phyloP scores from a whole-genome alignment of 2,888 invertebrate species.

The Drosophila monieri region DNA sequence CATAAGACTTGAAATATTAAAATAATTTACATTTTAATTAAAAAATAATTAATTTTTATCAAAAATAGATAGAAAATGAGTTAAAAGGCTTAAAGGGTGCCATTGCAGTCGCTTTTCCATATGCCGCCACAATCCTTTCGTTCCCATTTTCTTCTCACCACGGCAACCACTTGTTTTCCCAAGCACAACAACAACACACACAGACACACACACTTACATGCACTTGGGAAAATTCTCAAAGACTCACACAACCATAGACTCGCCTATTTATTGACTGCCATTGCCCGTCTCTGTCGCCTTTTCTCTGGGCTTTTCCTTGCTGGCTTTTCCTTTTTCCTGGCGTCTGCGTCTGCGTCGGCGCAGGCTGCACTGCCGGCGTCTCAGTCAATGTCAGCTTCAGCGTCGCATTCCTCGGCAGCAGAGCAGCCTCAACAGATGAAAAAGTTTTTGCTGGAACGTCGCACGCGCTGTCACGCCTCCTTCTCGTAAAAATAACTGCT shows the following conservation, averaged over 20 bases:
- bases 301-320: constrained; percentile 29
- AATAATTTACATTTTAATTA: not conserved
- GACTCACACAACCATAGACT: constrained; percentile 19
- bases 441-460: constrained; percentile 63
- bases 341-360: constrained; percentile 51
- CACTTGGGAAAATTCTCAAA: not conserved
- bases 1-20: too few relatives aligned
- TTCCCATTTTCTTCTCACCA: constrained; percentile 70
- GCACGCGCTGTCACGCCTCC: constrained; percentile 53
- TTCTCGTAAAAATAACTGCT: constrained; percentile 39
- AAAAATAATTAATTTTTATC: too few relatives aligned
- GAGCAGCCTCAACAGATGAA: constrained; percentile 72
- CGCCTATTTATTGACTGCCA: constrained; percentile 43
- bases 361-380: constrained; percentile 20
- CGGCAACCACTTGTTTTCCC: constrained; percentile 83
- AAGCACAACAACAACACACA: constrained; percentile 77
- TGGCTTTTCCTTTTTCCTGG: constrained; percentile 13
- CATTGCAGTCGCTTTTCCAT: constrained; percentile 22
- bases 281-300: constrained; percentile 24
- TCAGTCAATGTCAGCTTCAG: constrained; percentile 45
- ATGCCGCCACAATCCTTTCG: constrained; percentile 29
- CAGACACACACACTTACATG: constrained; percentile 26
- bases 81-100: constrained; percentile 11
- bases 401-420: constrained; percentile 58
- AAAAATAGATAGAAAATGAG: not conserved